Conservation (phyloP, 2,797 vertebrate genomes). For the Coreius guichenoti region DNA sequence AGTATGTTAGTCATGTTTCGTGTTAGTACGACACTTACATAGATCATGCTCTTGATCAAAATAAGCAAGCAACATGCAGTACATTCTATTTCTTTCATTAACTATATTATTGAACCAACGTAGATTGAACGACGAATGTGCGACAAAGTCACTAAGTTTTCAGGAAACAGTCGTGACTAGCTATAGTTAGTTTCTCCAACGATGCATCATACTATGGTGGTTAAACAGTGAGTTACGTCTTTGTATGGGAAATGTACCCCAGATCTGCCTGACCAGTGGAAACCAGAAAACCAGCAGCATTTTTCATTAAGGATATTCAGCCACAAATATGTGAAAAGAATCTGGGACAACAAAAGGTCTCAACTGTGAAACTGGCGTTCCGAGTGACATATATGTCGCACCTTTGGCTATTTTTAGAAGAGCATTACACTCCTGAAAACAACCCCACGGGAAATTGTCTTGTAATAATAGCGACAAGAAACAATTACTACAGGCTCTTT, state of each 20-base stretch:
- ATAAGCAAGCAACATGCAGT: too few species aligned
- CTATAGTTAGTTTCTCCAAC: not conserved
- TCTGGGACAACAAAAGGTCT: slow-evolving; percentile 17
- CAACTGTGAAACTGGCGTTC: not conserved
- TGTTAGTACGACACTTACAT: too few species aligned
- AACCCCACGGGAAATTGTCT: not conserved
- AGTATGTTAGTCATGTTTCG: not conserved
- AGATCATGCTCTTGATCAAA: too few species aligned
- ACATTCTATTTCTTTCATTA: too few species aligned
- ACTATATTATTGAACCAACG: not conserved
- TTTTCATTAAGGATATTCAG: not conserved
- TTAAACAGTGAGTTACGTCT: not conserved
- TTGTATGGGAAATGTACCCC: not conserved
- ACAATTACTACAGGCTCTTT: not conserved
- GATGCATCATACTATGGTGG: not conserved
- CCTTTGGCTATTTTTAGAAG: not conserved
- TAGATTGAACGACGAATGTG: not conserved
- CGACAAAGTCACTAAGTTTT: not conserved
- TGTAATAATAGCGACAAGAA: not conserved
- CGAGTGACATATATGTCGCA: not conserved
- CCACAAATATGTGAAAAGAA: not conserved
- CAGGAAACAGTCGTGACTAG: not conserved
- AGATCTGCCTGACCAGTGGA: not conserved
- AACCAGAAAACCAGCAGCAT: not conserved
- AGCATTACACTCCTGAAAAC: not conserved